These are phyloP conservation scores for Azemiops feae DNA, from an alignment of 2,113 vertebrate species.

Conservation along the genomic window DNA sequence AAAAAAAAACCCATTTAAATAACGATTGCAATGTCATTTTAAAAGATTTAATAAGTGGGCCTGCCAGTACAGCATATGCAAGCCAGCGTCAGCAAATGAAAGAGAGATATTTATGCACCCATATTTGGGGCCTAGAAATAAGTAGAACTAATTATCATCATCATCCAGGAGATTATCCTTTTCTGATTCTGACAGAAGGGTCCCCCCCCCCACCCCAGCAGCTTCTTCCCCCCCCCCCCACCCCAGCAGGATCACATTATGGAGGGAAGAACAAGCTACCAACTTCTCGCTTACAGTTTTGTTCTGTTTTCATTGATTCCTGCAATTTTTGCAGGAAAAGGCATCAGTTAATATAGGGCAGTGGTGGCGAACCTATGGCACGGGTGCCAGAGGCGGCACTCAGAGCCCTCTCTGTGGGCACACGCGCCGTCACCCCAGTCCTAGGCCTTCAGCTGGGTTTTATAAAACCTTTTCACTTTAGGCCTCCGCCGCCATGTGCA, in stretches of 20 bases:
- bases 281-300: background rate
- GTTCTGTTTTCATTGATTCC: background rate
- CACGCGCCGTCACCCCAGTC: too few relatives aligned
- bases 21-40: background rate
- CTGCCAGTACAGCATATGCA: background rate
- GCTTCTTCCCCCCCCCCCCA: too few relatives aligned
- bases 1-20: background rate
- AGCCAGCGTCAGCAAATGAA: background rate
- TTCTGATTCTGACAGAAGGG: background rate
- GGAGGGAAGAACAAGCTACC: background rate
- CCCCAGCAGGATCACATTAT: background rate
- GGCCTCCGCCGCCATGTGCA: too few relatives aligned
- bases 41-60: background rate
- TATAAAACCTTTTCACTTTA: too few relatives aligned
- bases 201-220: too few relatives aligned
- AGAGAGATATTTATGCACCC: background rate
- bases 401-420: too few relatives aligned
- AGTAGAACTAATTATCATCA: background rate
- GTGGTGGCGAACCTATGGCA: too few relatives aligned
- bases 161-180: background rate
- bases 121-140: background rate
- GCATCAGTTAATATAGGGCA: background rate
- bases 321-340: background rate
- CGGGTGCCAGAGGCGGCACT: too few relatives aligned
- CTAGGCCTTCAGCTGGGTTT: too few relatives aligned